phyloP scores from a whole-genome alignment of 2,113 vertebrate species.

The Archocentrus centrarchus region DNA sequence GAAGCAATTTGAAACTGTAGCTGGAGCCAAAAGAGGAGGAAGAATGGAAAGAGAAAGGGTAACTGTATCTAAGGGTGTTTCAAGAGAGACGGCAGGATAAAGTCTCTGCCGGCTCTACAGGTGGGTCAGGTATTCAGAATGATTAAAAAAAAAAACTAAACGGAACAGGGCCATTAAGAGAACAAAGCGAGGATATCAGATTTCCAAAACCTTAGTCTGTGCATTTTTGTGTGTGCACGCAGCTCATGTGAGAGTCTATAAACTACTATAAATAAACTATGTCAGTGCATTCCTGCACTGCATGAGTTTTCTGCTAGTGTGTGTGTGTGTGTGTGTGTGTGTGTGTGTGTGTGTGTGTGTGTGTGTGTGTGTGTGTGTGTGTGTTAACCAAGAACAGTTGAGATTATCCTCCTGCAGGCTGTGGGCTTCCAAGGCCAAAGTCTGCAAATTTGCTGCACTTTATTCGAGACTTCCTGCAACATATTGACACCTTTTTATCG shows the following conservation, averaged over 20 bases:
- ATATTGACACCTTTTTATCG: constrained; percentile 72
- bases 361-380: not conserved
- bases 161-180: constrained; percentile 72
- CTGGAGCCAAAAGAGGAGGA: constrained; percentile 40
- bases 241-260: constrained; percentile 18
- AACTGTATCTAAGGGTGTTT: constrained; percentile 63
- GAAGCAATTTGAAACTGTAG: constrained; percentile 75
- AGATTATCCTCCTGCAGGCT: constrained; percentile 45
- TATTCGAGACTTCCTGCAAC: constrained; percentile 63
- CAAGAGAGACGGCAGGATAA: constrained; percentile 35
- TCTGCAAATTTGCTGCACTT: constrained; percentile 50
- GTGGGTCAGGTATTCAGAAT: constrained; percentile 73
- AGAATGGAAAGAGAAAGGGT: constrained; percentile 57
- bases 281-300: constrained; percentile 9
- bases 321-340: too few species aligned
- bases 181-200: constrained; percentile 65
- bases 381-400: constrained; percentile 17
- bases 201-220: constrained; percentile 50
- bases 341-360: too few species aligned
- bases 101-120: constrained; percentile 66
- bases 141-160: constrained; percentile 56
- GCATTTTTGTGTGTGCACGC: constrained; percentile 6
- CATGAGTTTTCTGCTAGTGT: not conserved
- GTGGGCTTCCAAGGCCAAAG: constrained; percentile 63
- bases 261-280: constrained; percentile 12